Conservation (phyloP, 2,888 invertebrate species). For the Hylaea fasciaria region DNA sequence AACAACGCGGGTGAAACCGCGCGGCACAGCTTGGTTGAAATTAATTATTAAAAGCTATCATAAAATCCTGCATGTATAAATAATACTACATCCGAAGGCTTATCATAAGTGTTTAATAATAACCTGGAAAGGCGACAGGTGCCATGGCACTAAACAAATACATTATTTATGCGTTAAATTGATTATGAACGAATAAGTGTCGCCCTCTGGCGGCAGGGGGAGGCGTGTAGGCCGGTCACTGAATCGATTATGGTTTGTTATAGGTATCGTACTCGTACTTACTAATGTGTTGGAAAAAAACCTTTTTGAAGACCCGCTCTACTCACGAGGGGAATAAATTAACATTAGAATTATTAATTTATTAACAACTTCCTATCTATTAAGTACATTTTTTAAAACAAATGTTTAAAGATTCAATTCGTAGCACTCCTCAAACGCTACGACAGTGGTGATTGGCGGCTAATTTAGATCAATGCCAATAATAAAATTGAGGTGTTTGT, state of each 20-base stretch:
- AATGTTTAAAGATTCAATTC: too few species aligned
- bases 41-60: background rate
- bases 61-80: background rate
- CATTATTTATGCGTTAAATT: slow-evolving; percentile 42
- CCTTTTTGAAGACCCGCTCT: slow-evolving; percentile 16
- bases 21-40: too few species aligned
- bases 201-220: slow-evolving; percentile 18
- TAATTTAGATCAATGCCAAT: too few species aligned
- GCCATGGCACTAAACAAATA: slow-evolving; percentile 38
- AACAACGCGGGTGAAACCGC: too few species aligned
- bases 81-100: background rate
- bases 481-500: too few species aligned
- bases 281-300: slow-evolving; percentile 15
- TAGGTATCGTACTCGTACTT: too few species aligned
- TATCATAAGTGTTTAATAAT: slow-evolving; percentile 14
- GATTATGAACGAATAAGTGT: slow-evolving; percentile 40
- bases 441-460: too few species aligned
- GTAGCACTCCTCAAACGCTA: too few species aligned
- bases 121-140: slow-evolving; percentile 34
- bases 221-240: slow-evolving; percentile 10
- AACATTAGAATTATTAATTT: slow-evolving; percentile 10
- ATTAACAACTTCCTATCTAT: slow-evolving; percentile 3
- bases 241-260: slow-evolving; percentile 15
- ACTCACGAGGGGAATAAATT: slow-evolving; percentile 14
- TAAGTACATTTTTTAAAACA: background rate